Evolutionary conservation across 2,113 vertebrate genomes (phyloP).

Genomic region (Hydrolagus affinis): DNA sequence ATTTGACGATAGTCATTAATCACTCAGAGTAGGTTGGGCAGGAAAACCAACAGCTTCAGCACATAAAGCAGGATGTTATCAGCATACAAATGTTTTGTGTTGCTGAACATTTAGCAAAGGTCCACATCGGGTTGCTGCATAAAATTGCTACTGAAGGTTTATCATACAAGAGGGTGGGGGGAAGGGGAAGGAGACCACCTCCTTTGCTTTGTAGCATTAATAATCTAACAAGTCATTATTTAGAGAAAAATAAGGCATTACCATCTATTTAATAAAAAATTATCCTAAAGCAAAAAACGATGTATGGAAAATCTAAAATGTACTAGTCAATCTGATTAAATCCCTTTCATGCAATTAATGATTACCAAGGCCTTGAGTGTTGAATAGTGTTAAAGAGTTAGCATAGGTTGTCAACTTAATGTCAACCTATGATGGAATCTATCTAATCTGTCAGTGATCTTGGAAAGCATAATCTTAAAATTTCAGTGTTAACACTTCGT

Average conservation of each 20-base stretch:
- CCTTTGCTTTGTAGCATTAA: background rate
- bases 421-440: background rate
- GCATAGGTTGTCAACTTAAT: background rate
- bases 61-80: conserved; percentile 15
- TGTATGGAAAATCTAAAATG: background rate
- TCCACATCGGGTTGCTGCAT: background rate
- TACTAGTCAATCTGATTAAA: background rate
- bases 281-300: background rate
- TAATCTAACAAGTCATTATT: background rate
- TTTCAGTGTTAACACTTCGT: too few relatives aligned
- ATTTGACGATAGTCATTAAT: conserved; percentile 29
- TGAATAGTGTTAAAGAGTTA: background rate
- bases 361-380: background rate
- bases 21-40: conserved; percentile 18
- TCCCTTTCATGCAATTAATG: background rate
- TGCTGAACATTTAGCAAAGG: background rate
- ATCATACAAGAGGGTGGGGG: background rate
- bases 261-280: background rate
- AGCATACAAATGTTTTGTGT: conserved; percentile 12
- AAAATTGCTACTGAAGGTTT: background rate
- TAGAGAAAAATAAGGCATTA: background rate
- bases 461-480: too few relatives aligned
- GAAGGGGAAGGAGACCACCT: background rate
- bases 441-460: background rate
- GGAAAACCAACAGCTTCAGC: conserved; percentile 25